phyloP scores from a whole-genome alignment of 1,140 invertebrate genomes.

The Calephelis virginiensis region DNA sequence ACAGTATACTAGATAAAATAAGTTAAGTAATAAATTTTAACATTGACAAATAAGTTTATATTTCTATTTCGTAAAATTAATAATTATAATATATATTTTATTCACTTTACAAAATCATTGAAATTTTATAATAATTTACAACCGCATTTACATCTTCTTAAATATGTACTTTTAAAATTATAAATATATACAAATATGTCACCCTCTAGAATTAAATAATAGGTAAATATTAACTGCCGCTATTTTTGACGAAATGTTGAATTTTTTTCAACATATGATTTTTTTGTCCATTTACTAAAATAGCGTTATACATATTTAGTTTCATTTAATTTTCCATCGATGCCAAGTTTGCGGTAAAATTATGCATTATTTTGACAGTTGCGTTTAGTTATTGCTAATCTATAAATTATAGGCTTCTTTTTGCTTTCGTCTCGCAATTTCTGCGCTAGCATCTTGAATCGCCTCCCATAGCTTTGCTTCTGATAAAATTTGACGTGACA shows the following conservation, averaged over 20 bases:
- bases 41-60: too few species aligned
- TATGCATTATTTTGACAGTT: conserved; percentile 5
- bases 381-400: conserved; percentile 5
- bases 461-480: conserved; percentile 88
- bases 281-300: not conserved
- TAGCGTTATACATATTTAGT: not conserved
- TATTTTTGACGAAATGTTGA: too few species aligned
- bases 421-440: conserved; percentile 81
- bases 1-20: too few species aligned
- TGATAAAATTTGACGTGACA: conserved; percentile 86
- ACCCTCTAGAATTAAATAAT: not conserved
- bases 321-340: not conserved
- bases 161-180: not conserved
- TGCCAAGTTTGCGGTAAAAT: conserved; percentile 4
- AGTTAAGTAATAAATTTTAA: too few species aligned
- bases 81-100: too few species aligned
- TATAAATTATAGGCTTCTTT: conserved; percentile 44
- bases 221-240: too few species aligned
- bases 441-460: conserved; percentile 85
- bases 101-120: too few species aligned
- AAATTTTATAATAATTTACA: too few species aligned
- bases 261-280: too few species aligned
- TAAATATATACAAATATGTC: not conserved
- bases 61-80: too few species aligned
- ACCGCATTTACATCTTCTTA: too few species aligned